A percentile compares a stretch with the other conserved stretches of the same genome.
Evolutionary conservation across 2,113 vertebrate genomes (phyloP).

Genomic region (Phaetusa simplex): DNA sequence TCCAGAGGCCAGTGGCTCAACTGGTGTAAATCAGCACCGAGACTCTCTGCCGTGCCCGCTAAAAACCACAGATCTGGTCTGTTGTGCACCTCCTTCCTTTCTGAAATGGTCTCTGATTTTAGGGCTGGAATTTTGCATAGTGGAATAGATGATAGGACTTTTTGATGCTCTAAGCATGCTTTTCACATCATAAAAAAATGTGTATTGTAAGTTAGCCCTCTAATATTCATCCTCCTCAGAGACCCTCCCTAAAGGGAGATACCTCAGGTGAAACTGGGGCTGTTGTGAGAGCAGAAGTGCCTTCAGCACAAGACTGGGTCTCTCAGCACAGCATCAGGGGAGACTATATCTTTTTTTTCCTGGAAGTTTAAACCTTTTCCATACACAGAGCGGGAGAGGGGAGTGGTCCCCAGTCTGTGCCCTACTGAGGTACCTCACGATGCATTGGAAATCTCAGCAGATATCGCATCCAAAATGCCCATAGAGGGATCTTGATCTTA

Average conservation of each 20-base stretch:
- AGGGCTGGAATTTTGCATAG: background rate
- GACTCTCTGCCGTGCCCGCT: background rate
- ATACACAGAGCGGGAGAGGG: background rate
- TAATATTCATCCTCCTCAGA: background rate
- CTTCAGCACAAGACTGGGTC: background rate
- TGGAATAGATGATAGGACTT: background rate
- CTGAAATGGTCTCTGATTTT: background rate
- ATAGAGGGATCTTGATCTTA: background rate
- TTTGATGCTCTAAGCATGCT: background rate
- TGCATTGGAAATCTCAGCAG: background rate
- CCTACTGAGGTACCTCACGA: background rate
- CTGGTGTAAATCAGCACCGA: background rate
- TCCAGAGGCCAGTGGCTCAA: background rate
- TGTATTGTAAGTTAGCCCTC: background rate
- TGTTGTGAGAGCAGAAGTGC: background rate
- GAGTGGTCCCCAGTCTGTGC: rapidly evolving
- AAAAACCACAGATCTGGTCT: background rate
- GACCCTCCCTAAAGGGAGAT: background rate
- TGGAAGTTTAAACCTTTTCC: background rate
- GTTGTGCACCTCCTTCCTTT: background rate
- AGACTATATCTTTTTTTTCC: background rate
- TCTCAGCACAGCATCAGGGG: background rate
- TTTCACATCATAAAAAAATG: background rate
- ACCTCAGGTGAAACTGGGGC: background rate
- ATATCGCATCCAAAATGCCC: background rate